Conservation (phyloP, 2,888 invertebrate species). For the Rotaria macrura region DNA sequence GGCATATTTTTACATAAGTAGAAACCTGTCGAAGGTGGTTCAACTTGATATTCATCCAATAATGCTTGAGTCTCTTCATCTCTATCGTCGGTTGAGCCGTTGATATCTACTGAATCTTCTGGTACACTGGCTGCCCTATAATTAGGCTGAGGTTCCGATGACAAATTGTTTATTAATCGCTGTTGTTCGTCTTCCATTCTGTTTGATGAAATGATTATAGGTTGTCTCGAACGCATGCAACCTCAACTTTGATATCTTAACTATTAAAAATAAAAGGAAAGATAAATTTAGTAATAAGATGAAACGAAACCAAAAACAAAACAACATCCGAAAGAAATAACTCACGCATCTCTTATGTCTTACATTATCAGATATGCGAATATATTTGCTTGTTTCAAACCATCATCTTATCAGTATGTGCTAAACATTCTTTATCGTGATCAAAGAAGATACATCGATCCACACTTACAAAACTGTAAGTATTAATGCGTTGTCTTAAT, state of each 20-base stretch:
- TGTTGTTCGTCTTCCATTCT: background rate
- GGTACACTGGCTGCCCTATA: background rate
- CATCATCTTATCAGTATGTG: background rate
- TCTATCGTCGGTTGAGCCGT: background rate
- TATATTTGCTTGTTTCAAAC: background rate
- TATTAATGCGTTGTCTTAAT: no score
- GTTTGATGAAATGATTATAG: background rate
- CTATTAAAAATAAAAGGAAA: background rate
- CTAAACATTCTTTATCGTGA: background rate
- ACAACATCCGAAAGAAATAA: no score
- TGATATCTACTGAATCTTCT: background rate
- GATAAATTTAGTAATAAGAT: background rate
- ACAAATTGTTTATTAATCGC: background rate
- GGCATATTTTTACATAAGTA: background rate
- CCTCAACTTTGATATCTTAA: background rate
- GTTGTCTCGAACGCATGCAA: background rate
- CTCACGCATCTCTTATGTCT: background rate
- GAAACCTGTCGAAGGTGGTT: background rate
- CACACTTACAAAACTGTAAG: background rate
- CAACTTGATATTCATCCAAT: background rate
- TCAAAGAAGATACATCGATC: background rate
- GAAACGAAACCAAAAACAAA: background rate
- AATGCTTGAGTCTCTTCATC: background rate
- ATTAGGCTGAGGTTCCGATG: background rate
- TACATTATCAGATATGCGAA: background rate